Evolutionary conservation across 1,140 invertebrate genomes (phyloP).

Genomic region (Procambarus virginalis): DNA sequence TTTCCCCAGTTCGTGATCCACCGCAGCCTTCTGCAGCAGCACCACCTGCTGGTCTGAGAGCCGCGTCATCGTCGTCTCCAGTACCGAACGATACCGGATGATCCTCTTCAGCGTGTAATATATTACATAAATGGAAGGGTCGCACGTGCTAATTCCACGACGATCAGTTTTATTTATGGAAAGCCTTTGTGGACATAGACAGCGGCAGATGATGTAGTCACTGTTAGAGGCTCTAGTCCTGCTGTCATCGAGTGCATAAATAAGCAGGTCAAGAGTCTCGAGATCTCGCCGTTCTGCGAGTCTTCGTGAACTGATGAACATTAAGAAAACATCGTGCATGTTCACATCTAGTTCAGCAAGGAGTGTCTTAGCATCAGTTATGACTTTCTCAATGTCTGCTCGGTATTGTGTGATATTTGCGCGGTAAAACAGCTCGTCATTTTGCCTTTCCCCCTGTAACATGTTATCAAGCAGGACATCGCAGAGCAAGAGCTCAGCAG

Average conservation of each 20-base stretch:
- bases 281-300: not conserved
- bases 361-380: not conserved
- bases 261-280: not conserved
- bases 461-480: not conserved
- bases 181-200: not conserved
- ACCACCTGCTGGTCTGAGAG: not conserved
- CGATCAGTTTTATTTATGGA: too few species aligned
- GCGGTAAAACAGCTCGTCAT: not conserved
- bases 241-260: not conserved
- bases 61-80: not conserved
- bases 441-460: not conserved
- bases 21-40: not conserved
- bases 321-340: not conserved
- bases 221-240: not conserved
- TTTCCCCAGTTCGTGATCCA: not conserved
- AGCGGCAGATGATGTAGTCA: not conserved
- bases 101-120: conserved; percentile 12
- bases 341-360: not conserved
- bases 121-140: not conserved
- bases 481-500: not conserved
- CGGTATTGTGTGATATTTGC: not conserved
- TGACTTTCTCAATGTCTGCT: not conserved
- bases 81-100: not conserved
- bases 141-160: too few species aligned
- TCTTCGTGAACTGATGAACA: not conserved